Evolutionary conservation across 1,140 invertebrate genomes (phyloP), one percentile per base, ranked within the genome.

Genomic region (Diabrotica undecimpunctata): DNA sequence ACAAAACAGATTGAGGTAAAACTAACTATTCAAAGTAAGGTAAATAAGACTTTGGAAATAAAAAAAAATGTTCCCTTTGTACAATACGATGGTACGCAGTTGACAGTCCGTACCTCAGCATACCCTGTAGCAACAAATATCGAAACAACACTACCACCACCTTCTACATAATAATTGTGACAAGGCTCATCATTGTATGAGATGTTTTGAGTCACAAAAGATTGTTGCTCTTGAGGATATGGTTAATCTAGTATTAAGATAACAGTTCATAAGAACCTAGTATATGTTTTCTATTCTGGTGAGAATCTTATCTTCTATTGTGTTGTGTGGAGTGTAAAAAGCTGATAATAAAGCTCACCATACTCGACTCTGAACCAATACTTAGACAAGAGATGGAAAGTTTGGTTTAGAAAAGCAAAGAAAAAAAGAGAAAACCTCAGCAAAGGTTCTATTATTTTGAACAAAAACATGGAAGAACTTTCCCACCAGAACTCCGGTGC

Each of bases 131-230:
- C n/a, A n/a, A n/a, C n/a, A n/a, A n/a, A n/a, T n/a, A n/a, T n/a
- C n/a, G n/a, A n/a, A n/a, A n/a, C n/a, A n/a, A n/a, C n/a, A n/a
- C 77, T 97, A 95, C 80, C 93, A 93, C 71, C 95, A 95, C 81
- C 93, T 95, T 76, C 83, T 97, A 10, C 97, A 95, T 81, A 87
- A 88, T 14, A 93, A 94, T 77, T 98, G 95, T 81, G 93, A 96
- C 68, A 93, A 91, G 37, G 95, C 95, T 54, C 95, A 98, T 80
- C 90, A 94, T 77, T 91, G 90, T 71, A 97, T 97, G 94, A 85
- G 93, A 54, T 95, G 94, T 79, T 96, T 96, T 79, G 94, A 96
- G 79, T 93, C 91, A 72, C 95, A 97, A 72, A 84, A 92, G 76
- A 93, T 95, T 12, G 86, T 95, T 52, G 87, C 88, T 14, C 92